These are phyloP conservation scores for Chelmon rostratus DNA, from an alignment of 2,797 vertebrate genomes.

Conservation along the genomic window DNA sequence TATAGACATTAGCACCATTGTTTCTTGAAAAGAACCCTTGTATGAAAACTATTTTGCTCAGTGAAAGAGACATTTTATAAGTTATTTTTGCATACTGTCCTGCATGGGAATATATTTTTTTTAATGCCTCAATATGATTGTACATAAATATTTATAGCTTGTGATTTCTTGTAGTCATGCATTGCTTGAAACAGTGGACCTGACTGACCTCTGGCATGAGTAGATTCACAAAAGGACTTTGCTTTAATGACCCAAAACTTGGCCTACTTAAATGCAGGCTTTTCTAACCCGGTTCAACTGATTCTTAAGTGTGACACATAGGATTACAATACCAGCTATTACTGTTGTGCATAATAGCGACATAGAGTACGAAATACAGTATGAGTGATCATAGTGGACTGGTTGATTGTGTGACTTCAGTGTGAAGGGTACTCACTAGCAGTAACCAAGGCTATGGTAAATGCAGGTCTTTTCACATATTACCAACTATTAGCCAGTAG, in stretches of 20 bases:
- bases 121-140: slow-evolving; percentile 78
- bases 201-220: slow-evolving; percentile 56
- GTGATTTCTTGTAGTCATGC: slow-evolving; percentile 70
- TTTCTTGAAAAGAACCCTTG: slow-evolving; percentile 74
- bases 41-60: slow-evolving; percentile 85
- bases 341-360: slow-evolving; percentile 40
- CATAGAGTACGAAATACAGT: slow-evolving; percentile 20
- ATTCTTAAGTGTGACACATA: slow-evolving; percentile 41
- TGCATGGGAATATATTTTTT: slow-evolving; percentile 83
- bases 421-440: slow-evolving; percentile 30
- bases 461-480: slow-evolving; percentile 39
- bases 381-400: slow-evolving; percentile 16
- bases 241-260: slow-evolving; percentile 56
- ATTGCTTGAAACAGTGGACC: slow-evolving; percentile 65
- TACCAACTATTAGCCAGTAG: slow-evolving; percentile 45
- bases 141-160: slow-evolving; percentile 82
- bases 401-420: slow-evolving; percentile 46
- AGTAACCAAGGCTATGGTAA: slow-evolving; percentile 33
- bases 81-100: slow-evolving; percentile 85
- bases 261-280: slow-evolving; percentile 30
- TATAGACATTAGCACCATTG: slow-evolving; percentile 61
- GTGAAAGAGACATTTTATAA: slow-evolving; percentile 83
- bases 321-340: slow-evolving; percentile 43
- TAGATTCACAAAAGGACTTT: slow-evolving; percentile 46
- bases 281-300: slow-evolving; percentile 28